Conservation (phyloP, 1,140 invertebrate species). For the Drosophila varians region DNA sequence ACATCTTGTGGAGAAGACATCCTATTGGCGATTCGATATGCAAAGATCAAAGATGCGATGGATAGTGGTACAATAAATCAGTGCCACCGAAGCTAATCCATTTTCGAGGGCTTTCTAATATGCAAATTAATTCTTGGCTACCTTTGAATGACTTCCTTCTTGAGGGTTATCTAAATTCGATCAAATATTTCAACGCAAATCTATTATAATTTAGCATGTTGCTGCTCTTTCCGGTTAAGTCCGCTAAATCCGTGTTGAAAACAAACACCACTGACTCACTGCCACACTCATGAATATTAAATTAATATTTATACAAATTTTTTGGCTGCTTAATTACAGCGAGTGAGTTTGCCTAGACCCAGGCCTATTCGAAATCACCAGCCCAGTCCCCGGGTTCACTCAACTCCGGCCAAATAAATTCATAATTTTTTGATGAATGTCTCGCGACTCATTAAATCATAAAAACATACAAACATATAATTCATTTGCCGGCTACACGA, state of each 20-base stretch:
- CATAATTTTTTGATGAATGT: conserved; percentile 68
- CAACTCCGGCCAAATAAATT: conserved; percentile 48
- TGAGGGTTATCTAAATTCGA: conserved; percentile 30
- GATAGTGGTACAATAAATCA: conserved; percentile 8
- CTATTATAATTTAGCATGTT: conserved; percentile 20
- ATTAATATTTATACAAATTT: conserved; percentile 33
- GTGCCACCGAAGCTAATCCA: conserved; percentile 12
- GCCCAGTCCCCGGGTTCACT: conserved; percentile 59
- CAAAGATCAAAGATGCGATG: conserved; percentile 17
- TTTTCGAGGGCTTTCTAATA: conserved; percentile 35
- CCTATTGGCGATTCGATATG: conserved; percentile 35
- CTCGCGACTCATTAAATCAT: conserved; percentile 68
- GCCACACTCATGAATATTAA: conserved; percentile 56
- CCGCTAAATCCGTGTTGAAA: conserved; percentile 45
- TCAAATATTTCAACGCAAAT: conserved; percentile 21
- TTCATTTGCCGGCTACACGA: conserved; percentile 24
- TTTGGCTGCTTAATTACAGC: conserved; percentile 60
- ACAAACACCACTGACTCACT: conserved; percentile 47
- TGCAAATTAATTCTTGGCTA: conserved; percentile 19
- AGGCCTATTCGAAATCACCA: conserved; percentile 5
- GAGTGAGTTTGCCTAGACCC: conserved; percentile 44
- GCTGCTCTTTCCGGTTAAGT: conserved; percentile 61
- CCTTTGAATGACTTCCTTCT: conserved; percentile 26
- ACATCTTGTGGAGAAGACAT: conserved; percentile 38
- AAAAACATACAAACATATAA: conserved; percentile 12